phyloP scores from a whole-genome alignment of 2,797 vertebrate genomes.

The Eulemur albifrons region DNA sequence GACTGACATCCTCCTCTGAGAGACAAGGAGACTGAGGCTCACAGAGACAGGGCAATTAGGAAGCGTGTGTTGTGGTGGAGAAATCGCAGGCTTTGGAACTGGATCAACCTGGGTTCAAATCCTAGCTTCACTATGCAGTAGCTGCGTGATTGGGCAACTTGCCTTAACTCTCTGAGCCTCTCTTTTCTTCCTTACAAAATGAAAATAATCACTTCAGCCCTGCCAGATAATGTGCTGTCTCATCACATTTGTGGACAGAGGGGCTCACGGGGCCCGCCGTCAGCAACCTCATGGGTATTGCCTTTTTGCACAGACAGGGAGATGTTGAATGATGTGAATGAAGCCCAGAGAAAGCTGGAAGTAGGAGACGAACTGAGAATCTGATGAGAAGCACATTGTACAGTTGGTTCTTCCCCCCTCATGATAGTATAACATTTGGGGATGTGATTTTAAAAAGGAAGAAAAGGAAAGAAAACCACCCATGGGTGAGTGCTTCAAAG shows the following conservation, averaged over 20 bases:
- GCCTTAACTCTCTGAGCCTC: background rate
- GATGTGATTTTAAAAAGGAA: background rate
- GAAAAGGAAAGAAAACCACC: background rate
- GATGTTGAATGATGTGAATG: background rate
- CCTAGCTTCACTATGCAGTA: background rate
- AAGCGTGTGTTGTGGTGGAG: background rate
- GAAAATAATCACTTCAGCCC: background rate
- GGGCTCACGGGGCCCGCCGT: background rate
- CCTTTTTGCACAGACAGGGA: background rate
- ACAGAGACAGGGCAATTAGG: background rate
- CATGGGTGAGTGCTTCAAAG: background rate
- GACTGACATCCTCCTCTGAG: background rate
- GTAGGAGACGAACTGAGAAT: background rate
- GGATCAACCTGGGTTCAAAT: background rate
- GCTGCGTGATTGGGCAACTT: background rate
- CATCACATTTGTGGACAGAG: background rate
- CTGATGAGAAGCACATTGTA: constrained; percentile 49
- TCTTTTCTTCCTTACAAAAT: background rate
- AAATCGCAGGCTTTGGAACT: background rate
- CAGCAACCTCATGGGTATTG: background rate
- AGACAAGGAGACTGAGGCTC: background rate
- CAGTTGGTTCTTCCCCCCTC: background rate
- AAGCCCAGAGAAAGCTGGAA: background rate
- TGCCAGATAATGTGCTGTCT: background rate
- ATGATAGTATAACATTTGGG: background rate